Evolutionary conservation across 2,888 invertebrate species (phyloP), one percentile per base, ranked within the genome.

Genomic region (Phaedon cochleariae): DNA sequence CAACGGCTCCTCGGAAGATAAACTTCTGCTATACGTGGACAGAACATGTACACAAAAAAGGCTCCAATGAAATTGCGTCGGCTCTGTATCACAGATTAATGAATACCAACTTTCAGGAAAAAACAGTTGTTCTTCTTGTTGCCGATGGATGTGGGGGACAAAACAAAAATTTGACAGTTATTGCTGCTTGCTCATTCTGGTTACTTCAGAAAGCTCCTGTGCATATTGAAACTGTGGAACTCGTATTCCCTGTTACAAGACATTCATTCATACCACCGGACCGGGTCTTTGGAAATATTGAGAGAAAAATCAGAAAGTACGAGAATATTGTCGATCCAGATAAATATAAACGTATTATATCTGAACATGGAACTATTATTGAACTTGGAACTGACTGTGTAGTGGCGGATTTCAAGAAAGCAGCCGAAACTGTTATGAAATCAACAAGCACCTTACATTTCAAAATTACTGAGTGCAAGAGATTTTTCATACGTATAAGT

Each of bases 91-190:
- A n/a, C n/a, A n/a, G n/a, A n/a, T n/a, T n/a, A n/a, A n/a, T n/a
- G n/a, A n/a, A n/a, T n/a, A 26, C 26, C 26, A 26, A 26, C 26
- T 26, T 26, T 26, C 26, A 26, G 26, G 26, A 7, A 26, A 26
- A 26, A 26, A 20, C 52, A 17, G 66, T 57, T 22, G 62, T 79
- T 58, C 72, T 75, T 20, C 67, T 80, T 26, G 64, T 77, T 31
- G 71, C 77, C 21, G 79, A 79, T 68, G 77, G 76, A 29, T 79
- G 77, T 61, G 75, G 68, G 21, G 76, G 78, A 17, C 77, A 79
- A 67, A 79, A 77, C 61, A 78, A 77, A 63, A 79, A 77, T 67
- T 65, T 73, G 4, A 74, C 65, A 7, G 65, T 78, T 64, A 41
- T 74, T 26, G 72, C 65, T 31, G 76, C 78, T 74, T 70, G 63